phyloP scores from a whole-genome alignment of 2,113 vertebrate species.

The Poeciliopsis retropinna region DNA sequence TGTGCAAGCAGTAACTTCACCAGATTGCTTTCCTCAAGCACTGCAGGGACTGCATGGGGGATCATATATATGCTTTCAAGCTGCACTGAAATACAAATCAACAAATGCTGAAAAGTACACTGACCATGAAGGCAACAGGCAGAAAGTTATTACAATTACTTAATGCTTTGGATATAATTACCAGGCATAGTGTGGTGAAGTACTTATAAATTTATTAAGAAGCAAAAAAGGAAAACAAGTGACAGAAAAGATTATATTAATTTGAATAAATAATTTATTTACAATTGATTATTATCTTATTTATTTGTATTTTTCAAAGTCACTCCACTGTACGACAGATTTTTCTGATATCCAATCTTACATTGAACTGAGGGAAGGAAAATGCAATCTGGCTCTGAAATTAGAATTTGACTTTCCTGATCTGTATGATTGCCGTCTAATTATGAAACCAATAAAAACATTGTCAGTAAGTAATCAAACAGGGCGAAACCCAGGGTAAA shows the following conservation, averaged over 20 bases:
- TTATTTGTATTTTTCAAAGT: neutral
- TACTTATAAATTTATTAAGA: neutral
- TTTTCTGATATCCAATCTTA: neutral
- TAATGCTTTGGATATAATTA: no score
- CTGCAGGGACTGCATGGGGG: neutral
- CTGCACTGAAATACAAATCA: neutral
- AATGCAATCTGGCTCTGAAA: neutral
- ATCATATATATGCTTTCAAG: no score
- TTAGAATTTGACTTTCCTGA: neutral
- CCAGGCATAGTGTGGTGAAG: no score
- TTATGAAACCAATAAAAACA: constrained; percentile 12
- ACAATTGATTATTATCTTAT: no score
- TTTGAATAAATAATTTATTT: no score
- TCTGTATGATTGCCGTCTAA: neutral
- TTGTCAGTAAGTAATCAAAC: neutral
- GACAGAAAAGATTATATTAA: no score
- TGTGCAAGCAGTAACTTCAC: neutral
- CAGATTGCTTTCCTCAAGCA: neutral
- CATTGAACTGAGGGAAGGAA: neutral
- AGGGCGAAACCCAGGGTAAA: constrained; percentile 3
- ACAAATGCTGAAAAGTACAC: no score
- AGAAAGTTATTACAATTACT: no score
- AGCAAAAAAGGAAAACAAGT: no score
- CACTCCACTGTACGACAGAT: neutral
- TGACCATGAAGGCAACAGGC: no score